Conservation (phyloP, 1,140 invertebrate genomes). For the Bicyclus anynana region DNA sequence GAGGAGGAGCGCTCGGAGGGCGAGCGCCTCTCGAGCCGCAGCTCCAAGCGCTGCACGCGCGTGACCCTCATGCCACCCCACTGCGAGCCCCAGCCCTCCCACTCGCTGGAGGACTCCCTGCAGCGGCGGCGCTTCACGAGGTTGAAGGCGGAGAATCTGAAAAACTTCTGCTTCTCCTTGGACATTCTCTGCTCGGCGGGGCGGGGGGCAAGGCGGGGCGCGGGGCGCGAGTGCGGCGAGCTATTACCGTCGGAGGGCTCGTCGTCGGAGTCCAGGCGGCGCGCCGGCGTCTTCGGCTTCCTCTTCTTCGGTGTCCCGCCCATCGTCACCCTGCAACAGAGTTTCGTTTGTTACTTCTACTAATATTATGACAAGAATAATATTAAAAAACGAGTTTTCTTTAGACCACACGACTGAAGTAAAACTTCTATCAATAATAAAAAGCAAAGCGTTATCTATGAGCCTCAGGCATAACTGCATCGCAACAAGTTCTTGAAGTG, state of each 20-base stretch:
- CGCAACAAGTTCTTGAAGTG: too few relatives aligned
- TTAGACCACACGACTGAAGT: too few relatives aligned
- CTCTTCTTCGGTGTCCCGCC: constrained; percentile 56
- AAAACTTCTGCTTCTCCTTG: constrained; percentile 92
- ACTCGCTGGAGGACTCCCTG: constrained; percentile 50
- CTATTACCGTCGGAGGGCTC: constrained; percentile 75
- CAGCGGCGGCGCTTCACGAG: constrained; percentile 64
- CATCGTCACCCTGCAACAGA: constrained; percentile 45
- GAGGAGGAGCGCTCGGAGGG: constrained; percentile 17
- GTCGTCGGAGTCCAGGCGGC: constrained; percentile 56
- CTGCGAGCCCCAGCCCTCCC: constrained; percentile 54
- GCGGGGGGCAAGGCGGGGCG: constrained; percentile 34
- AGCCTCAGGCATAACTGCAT: too few relatives aligned
- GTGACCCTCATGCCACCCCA: constrained; percentile 56
- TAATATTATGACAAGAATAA: not conserved
- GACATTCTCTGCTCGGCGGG: constrained; percentile 85
- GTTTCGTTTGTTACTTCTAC: not conserved
- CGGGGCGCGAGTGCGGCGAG: constrained; percentile 39
- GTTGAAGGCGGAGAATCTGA: constrained; percentile 86
- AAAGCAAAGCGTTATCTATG: too few relatives aligned
- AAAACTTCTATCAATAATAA: too few relatives aligned
- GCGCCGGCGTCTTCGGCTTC: constrained; percentile 48
- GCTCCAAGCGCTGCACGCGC: constrained; percentile 46
- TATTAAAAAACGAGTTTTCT: too few relatives aligned
- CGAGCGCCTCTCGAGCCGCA: constrained; percentile 37